Evolutionary conservation across 2,797 vertebrate species (phyloP), one percentile per base, ranked within the genome.

Genomic region (Gephyroberyx darwinii): DNA sequence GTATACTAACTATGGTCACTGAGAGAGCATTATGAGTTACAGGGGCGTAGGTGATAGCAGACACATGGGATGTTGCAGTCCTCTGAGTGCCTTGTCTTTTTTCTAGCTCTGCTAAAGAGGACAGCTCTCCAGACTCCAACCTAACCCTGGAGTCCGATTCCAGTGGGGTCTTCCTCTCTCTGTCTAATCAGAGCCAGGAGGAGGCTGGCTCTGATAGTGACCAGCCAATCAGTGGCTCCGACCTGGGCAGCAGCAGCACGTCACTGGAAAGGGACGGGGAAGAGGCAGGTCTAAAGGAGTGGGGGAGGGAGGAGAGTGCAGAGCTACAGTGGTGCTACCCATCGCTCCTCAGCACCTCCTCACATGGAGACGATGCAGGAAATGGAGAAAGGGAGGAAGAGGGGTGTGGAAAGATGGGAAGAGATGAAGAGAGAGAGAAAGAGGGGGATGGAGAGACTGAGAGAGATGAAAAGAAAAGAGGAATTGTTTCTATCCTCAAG

Each of bases 41-140:
- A 5, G 17, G 47, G 47, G n/a, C n/a, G 19, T 62, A 47, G 43
- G 41, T 62, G 59, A 30, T 48, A 43, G 43, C 14, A 17, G 59
- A 62, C 43, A 62, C 1, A 16, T 31, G 26, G 45, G 45, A 50
- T 26, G 48, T 41, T 53, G 33, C 33, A 39, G 57, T 81, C 51
- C 53, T 78, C 60, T 82, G 63, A 80, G 63, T 35, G 39, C 4
- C 17, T 74, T 83, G 37, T 75, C 52, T 72, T 74, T 82, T 83
- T 84, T 81, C 60, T 37, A 92, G 91, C 75, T 85, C 85, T 22
- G 81, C 64, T 62, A 90, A 94, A 72, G 90, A 93, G 88, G 91
- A 92, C 89, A 80, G 88, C 76, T 94, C 94, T 65, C 94, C 93
- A 71, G 92, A 94, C 83, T 94, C 93, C 16, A 93, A 94, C 77